Percentiles rank a stretch among this genome's conserved stretches.
Conservation (phyloP, 2,113 vertebrate genomes). For the Mormyrus iriodes region DNA sequence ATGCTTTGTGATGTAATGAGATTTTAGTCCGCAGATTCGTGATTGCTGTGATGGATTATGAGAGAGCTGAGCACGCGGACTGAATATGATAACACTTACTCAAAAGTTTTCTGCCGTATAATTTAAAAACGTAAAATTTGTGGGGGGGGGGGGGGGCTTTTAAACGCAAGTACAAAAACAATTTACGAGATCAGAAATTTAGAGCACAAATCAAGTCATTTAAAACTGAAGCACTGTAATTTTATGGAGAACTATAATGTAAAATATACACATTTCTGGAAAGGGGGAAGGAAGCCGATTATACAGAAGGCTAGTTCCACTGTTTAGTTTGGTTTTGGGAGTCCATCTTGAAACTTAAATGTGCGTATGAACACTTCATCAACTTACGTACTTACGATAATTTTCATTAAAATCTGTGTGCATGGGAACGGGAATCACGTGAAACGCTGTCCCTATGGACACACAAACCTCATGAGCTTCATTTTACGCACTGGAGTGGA, state of each 20-base stretch:
- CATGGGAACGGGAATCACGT: not conserved
- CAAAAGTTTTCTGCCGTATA: not conserved
- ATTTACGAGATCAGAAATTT: not conserved
- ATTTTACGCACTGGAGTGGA: not conserved
- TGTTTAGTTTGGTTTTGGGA: not conserved
- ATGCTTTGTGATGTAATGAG: not conserved
- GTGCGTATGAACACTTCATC: not conserved
- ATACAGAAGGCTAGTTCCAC: not conserved
- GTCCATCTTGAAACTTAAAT: not conserved
- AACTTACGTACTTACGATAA: not conserved
- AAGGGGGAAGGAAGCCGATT: not conserved
- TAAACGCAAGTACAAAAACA: not conserved
- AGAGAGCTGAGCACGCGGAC: not conserved
- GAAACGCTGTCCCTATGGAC: not conserved
- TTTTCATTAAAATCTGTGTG: not conserved
- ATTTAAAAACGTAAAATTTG: not conserved
- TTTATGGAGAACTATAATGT: not conserved
- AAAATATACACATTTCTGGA: not conserved
- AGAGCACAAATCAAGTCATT: not conserved
- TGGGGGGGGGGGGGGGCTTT: no score
- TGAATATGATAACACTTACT: not conserved
- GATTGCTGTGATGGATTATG: not conserved
- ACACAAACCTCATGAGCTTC: not conserved
- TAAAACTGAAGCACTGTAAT: not conserved
- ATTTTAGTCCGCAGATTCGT: not conserved